These are phyloP conservation scores for Chorisops tibialis DNA, from an alignment of 2,888 invertebrate species.

Conservation along the genomic window DNA sequence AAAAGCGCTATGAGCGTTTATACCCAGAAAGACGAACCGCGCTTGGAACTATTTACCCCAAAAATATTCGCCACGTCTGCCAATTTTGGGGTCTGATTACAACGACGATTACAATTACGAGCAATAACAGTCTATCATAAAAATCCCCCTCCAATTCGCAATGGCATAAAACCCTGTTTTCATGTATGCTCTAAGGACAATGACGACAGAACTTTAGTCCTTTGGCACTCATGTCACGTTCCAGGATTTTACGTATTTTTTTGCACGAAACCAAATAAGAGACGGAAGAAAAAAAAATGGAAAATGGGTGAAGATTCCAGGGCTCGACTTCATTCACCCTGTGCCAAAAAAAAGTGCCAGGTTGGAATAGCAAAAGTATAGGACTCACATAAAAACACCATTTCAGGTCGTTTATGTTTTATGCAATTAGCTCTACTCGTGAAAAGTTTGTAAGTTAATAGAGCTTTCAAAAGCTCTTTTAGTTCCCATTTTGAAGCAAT, in stretches of 20 bases:
- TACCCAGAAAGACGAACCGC: too few species aligned
- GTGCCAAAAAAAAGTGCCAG: not conserved
- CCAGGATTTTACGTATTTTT: not conserved
- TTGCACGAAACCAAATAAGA: not conserved
- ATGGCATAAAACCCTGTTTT: not conserved
- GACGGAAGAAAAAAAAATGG: too few species aligned
- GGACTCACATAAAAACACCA: not conserved
- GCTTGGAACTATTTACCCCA: too few species aligned
- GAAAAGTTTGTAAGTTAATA: not conserved
- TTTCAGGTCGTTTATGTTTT: not conserved
- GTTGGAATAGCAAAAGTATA: not conserved
- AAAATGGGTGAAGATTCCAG: not conserved
- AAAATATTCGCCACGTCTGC: too few species aligned
- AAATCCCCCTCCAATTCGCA: not conserved
- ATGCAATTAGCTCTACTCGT: not conserved
- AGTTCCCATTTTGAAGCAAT: not conserved
- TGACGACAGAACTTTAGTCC: too few species aligned
- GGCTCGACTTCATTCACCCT: not conserved
- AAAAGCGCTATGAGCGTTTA: too few species aligned
- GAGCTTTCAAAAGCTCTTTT: slow-evolving; percentile 1
- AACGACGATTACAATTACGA: slow-evolving; percentile 21
- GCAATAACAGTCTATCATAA: slow-evolving; percentile 24
- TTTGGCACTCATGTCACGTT: not conserved
- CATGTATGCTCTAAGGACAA: slow-evolving; percentile 4
- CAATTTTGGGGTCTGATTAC: slow-evolving; percentile 2